Evolutionary conservation across 2,113 vertebrate species (phyloP), one percentile per base, ranked within the genome.

Genomic region (Thermophis baileyi): DNA sequence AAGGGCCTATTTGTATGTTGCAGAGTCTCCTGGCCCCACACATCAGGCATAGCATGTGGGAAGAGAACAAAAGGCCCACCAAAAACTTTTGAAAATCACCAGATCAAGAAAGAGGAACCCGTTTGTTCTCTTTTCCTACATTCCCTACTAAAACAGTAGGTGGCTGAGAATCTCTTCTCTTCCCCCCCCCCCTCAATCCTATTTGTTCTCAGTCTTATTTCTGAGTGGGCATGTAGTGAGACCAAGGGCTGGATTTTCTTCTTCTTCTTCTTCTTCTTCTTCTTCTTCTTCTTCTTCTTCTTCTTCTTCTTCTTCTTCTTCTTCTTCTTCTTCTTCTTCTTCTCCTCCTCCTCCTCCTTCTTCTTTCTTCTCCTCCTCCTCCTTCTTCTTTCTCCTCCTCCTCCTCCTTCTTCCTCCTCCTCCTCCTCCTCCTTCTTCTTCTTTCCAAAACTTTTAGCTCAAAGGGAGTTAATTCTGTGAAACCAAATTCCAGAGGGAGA

Each of bases 151-250:
- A n/a, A 69, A 69, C 11, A 69, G 30, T 69, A 69, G 60, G 27
- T 6, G 60, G 30, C 60, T 69, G 60, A 69, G 60, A 69, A n/a
- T 69, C 30, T 69, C 1, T 10, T 60, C 12, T 11, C 10, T 63
- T 14, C 0, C 0, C 1, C 0, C 1, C 0, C 3, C 57, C 25
- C 1, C 57, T 12, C 60, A 30, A 30, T 63, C 4, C 60, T 63
- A 30, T 63, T 63, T 63, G 27, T 63, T 30, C 60, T 63, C 27
- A 30, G 60, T 63, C 60, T n/a, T 69, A 69, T 69, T 69, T 69
- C 30, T n/a, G 60, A n/a, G 12, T 69, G 60, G 30, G 60, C 60
- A 14, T 30, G 60, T 30, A 11, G 60, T 63, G 27, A 30, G 60
- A 30, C 30, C 60, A 30, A 30, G 60, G 4, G 27, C 10, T 30